Evolutionary conservation across 2,113 vertebrate species (phyloP), one percentile per base, ranked within the genome.

Genomic region (Aramus guarauna): DNA sequence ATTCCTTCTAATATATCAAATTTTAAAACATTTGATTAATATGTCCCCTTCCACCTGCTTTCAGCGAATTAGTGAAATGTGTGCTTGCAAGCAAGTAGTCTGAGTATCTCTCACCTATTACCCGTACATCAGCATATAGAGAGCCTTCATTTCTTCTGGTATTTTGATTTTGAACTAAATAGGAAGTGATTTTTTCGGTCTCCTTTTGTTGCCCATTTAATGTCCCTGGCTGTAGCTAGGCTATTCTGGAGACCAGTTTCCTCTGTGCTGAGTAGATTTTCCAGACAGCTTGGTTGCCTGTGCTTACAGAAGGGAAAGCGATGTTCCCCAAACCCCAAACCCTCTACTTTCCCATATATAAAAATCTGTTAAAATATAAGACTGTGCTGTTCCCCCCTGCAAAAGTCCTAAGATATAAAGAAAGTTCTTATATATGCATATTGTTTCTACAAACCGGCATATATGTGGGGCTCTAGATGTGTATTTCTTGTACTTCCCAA

Each of bases 381-480:
- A 36, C 9, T 21, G 4, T 59, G 26, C 53, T 34, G 1, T 36
- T 45, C 19, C 18, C 2, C 4, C 1, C 9, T 6, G 3, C 3
- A 6, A 68, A 82, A 67, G 5, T 37, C 2, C 14, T 55, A 68
- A 48, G 17, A 30, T 23, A 13, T 12, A n/a, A 81, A 78, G 9
- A 48, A 73, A 18, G 3, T 14, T 47, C 81, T 2, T 22, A 15
- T 64, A 14, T 48, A 53, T 16, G 3, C 8, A 4, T 81, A 14
- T 22, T 56, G 16, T 43, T 85, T 76, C 37, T 73, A 91, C 32
- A 47, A 77, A 48, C 41, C 14, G 34, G 11, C 19, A 56, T 26
- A 37, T 10, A 36, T 47, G 1, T 6, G 1, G 12, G 11, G 11
- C 34, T 84, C 59, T 47, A 50, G n/a, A 34, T 64, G 21, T 50